phyloP scores from a whole-genome alignment of 2,797 vertebrate species.

The Centroberyx gerrardi region DNA sequence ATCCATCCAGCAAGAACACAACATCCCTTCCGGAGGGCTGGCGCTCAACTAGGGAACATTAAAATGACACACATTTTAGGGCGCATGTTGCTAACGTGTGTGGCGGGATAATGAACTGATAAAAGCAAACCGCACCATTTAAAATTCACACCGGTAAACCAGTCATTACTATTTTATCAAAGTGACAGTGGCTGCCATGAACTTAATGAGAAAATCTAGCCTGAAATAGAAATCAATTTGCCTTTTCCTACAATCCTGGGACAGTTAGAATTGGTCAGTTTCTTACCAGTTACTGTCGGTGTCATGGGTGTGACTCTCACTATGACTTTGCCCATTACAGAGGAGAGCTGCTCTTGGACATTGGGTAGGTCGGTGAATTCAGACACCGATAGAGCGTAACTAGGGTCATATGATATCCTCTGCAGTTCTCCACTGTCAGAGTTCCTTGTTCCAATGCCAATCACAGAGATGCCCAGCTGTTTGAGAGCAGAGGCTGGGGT shows the following conservation, averaged over 20 bases:
- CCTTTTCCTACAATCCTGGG: neutral
- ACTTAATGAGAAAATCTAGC: neutral
- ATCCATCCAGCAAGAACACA: constrained; percentile 91
- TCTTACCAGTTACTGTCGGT: constrained; percentile 27
- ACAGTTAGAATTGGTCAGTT: neutral
- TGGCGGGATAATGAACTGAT: neutral
- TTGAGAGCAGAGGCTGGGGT: constrained; percentile 36
- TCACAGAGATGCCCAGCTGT: constrained; percentile 6
- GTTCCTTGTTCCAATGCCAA: constrained; percentile 57
- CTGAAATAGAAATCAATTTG: neutral
- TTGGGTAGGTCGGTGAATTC: constrained; percentile 22
- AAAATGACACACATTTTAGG: constrained; percentile 22
- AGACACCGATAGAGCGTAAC: constrained; percentile 11
- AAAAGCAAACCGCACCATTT: neutral
- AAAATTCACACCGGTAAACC: too few relatives aligned
- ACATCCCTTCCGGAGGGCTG: constrained; percentile 82
- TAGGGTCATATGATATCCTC: constrained; percentile 15
- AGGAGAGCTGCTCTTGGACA: constrained; percentile 12
- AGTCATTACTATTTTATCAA: too few relatives aligned
- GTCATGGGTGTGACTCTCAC: constrained; percentile 3
- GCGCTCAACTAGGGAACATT: constrained; percentile 47
- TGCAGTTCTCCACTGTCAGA: constrained; percentile 65
- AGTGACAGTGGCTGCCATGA: too few relatives aligned
- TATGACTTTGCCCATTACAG: constrained; percentile 29
- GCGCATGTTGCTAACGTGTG: neutral